Evolutionary conservation across 1,140 invertebrate species (phyloP).

Genomic region (Leptinotarsa texana): DNA sequence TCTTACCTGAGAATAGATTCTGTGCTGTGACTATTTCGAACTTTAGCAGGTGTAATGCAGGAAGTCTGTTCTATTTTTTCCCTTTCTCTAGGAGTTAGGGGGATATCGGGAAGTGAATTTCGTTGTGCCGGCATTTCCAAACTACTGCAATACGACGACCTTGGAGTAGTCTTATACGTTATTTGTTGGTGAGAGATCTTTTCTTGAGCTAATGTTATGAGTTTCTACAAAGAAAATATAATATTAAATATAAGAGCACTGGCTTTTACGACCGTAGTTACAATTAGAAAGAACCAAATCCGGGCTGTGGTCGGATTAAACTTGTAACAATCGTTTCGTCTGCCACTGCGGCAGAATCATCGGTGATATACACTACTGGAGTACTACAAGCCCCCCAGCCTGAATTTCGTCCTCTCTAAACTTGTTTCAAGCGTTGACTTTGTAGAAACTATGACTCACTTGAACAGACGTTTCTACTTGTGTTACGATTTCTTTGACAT

Average conservation of each 20-base stretch:
- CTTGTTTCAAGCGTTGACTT: neutral
- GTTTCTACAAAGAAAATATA: constrained; percentile 55
- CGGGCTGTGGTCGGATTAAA: too few species aligned
- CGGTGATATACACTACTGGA: too few species aligned
- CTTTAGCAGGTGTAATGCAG: constrained; percentile 54
- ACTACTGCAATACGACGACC: constrained; percentile 48
- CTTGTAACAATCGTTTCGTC: too few species aligned
- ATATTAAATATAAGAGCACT: neutral
- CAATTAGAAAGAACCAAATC: too few species aligned
- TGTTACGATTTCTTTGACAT: constrained; percentile 78
- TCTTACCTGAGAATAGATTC: constrained; percentile 65
- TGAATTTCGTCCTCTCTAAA: too few species aligned
- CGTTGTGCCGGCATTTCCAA: constrained; percentile 59
- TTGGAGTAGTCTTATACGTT: constrained; percentile 53
- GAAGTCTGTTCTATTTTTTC: constrained; percentile 69
- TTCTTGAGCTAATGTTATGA: constrained; percentile 67
- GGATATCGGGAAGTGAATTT: constrained; percentile 79
- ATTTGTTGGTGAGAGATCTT: constrained; percentile 64
- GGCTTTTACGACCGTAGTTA: too few species aligned
- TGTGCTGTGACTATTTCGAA: constrained; percentile 73
- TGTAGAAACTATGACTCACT: constrained; percentile 49
- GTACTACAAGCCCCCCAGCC: too few species aligned
- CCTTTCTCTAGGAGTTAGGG: constrained; percentile 74
- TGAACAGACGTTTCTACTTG: constrained; percentile 79
- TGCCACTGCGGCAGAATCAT: too few species aligned